These are phyloP conservation scores for Corythornis vintsioides DNA, from an alignment of 2,113 vertebrate genomes.

Conservation along the genomic window DNA sequence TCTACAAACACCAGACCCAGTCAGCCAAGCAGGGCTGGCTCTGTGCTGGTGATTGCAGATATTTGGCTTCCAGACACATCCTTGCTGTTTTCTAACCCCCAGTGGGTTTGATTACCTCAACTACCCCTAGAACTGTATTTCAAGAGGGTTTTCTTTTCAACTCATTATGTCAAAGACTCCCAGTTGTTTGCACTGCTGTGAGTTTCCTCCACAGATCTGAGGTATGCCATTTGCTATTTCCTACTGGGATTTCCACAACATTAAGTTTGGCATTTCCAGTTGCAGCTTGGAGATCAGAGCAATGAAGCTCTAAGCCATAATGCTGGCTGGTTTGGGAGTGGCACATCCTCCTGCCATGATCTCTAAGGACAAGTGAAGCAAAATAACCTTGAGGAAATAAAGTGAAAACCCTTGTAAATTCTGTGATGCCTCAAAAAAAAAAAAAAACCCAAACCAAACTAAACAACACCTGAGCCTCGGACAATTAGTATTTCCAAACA, in stretches of 20 bases:
- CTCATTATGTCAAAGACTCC: neutral
- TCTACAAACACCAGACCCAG: neutral
- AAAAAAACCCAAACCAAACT: neutral
- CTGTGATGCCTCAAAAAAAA: neutral
- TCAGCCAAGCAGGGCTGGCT: neutral
- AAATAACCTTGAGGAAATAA: neutral
- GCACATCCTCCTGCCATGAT: neutral
- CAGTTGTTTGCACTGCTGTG: neutral
- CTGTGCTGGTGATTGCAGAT: neutral
- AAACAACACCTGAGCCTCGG: neutral
- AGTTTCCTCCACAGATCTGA: neutral
- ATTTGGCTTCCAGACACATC: neutral
- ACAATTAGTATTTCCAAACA: neutral
- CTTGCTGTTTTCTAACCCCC: neutral
- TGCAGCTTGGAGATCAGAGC: neutral
- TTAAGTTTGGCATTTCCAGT: neutral
- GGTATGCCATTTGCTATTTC: neutral
- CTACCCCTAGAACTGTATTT: neutral
- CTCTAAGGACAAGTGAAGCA: neutral
- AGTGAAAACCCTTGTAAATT: neutral
- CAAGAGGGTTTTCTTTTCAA: neutral
- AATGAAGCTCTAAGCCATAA: neutral
- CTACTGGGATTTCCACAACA: neutral
- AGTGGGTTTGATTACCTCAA: neutral
- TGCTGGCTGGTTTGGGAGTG: neutral